These are phyloP conservation scores for Gracilinanus agilis DNA, from an alignment of 2,113 vertebrate genomes.

Conservation along the genomic window DNA sequence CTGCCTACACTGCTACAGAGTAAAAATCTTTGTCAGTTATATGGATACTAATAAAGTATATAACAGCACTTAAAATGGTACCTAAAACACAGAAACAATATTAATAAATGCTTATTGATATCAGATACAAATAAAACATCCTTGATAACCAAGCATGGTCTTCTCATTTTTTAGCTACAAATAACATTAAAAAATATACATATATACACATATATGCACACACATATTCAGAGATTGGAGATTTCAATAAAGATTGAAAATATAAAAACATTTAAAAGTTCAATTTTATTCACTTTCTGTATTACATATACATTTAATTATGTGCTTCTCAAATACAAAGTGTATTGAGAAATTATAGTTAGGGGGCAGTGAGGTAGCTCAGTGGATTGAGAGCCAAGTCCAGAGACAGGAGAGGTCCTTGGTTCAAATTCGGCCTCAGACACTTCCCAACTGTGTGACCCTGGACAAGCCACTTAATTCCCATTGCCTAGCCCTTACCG, in stretches of 20 bases:
- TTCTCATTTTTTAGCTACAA: not conserved
- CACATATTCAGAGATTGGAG: not conserved
- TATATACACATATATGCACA: too few relatives aligned
- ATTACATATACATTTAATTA: not conserved
- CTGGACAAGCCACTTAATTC: too few relatives aligned
- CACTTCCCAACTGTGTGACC: too few relatives aligned
- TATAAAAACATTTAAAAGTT: not conserved
- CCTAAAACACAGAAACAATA: too few relatives aligned
- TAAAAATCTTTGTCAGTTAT: not conserved
- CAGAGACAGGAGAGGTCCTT: too few relatives aligned
- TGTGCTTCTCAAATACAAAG: not conserved
- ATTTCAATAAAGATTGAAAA: not conserved
- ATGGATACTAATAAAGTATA: not conserved
- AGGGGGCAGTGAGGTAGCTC: too few relatives aligned
- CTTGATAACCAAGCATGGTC: not conserved
- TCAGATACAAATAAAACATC: not conserved
- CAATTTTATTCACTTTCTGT: not conserved
- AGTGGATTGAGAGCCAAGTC: too few relatives aligned
- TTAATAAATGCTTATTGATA: not conserved
- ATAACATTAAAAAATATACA: not conserved
- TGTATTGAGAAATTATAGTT: not conserved
- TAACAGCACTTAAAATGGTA: too few relatives aligned
- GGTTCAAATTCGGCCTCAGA: too few relatives aligned
- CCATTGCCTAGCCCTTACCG: too few relatives aligned
- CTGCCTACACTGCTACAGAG: too few relatives aligned